Evolutionary conservation across 2,797 vertebrate species (phyloP).

Genomic region (Typhlichthys eigenmanni): DNA sequence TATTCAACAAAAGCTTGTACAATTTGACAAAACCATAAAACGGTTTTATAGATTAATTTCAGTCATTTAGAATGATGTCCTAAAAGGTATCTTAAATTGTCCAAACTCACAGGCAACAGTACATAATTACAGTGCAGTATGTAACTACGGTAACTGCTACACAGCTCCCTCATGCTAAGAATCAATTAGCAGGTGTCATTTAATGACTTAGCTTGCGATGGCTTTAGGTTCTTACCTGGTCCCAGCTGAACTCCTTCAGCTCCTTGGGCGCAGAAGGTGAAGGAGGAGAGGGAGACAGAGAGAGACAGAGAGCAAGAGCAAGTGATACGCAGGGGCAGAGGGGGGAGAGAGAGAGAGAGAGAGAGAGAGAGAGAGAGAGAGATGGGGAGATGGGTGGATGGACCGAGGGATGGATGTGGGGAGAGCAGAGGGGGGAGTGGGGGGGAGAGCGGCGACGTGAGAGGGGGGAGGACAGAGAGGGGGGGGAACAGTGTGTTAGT

Average conservation of each 20-base stretch:
- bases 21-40: no score
- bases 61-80: no score
- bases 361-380: conserved; percentile 8
- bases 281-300: conserved; percentile 44
- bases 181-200: neutral
- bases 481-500: conserved; percentile 76
- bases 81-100: no score
- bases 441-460: conserved; percentile 49
- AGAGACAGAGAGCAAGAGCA: conserved; percentile 32
- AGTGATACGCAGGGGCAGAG: conserved; percentile 49
- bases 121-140: no score
- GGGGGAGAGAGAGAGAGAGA: conserved; percentile 60
- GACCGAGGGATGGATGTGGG: conserved; percentile 61
- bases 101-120: no score
- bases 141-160: neutral
- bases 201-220: neutral
- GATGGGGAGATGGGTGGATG: conserved; percentile 55
- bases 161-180: neutral
- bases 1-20: no score
- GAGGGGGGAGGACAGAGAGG: conserved; percentile 69
- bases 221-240: conserved; percentile 81
- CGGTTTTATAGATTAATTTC: no score
- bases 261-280: conserved; percentile 75
- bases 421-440: conserved; percentile 41
- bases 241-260: conserved; percentile 96